phyloP scores from a whole-genome alignment of 2,797 vertebrate species.

The Anas georgica region DNA sequence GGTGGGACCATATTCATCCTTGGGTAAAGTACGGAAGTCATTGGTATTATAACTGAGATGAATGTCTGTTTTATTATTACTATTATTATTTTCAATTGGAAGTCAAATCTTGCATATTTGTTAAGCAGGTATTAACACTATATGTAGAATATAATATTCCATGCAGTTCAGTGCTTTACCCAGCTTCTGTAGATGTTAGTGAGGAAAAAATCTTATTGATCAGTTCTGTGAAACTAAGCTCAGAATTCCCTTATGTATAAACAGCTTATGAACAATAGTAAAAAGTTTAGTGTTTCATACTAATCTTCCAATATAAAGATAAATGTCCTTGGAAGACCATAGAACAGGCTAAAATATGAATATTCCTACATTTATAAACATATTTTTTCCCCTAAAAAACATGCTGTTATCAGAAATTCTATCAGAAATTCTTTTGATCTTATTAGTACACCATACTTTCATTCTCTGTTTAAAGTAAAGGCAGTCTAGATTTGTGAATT shows the following conservation, averaged over 20 bases:
- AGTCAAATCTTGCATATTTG: background rate
- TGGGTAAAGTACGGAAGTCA: background rate
- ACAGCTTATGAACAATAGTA: background rate
- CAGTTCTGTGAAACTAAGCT: background rate
- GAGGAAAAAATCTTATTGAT: background rate
- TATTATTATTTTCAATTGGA: background rate
- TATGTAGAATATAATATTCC: background rate
- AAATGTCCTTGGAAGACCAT: background rate
- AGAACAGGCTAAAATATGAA: background rate
- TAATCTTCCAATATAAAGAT: background rate
- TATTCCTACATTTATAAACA: slow-evolving; percentile 7
- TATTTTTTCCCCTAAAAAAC: background rate
- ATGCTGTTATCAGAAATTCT: background rate
- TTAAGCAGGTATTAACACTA: background rate
- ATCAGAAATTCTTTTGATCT: background rate
- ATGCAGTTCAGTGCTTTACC: background rate
- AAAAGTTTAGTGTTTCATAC: background rate
- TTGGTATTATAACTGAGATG: background rate
- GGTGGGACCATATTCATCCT: background rate
- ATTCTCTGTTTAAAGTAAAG: background rate
- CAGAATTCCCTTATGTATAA: background rate
- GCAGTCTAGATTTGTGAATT: slow-evolving; percentile 6
- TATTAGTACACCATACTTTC: background rate
- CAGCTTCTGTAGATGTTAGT: too few relatives aligned
- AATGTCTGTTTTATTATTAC: background rate